A percentile compares a stretch with the other conserved stretches of the same genome.
Conservation (phyloP, 2,888 invertebrate species). For the Bombylius major region DNA sequence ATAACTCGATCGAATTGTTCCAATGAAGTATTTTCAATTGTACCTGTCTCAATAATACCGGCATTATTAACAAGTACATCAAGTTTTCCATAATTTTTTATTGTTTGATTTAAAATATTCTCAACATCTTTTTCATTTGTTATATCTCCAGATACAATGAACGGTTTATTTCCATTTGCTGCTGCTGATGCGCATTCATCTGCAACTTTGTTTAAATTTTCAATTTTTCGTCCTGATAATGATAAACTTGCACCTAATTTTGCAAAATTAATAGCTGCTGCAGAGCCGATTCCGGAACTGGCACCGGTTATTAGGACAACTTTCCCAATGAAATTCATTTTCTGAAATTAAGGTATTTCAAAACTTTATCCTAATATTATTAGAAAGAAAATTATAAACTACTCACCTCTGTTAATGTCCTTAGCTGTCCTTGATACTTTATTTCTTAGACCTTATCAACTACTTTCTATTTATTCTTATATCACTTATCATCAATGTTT, state of each 20-base stretch:
- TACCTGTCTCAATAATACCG: constrained; percentile 68
- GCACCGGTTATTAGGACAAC: constrained; percentile 55
- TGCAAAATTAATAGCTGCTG: constrained; percentile 54
- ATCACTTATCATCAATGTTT: too few species aligned
- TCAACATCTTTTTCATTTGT: constrained; percentile 60
- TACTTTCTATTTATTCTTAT: too few species aligned
- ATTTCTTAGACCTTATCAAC: too few species aligned
- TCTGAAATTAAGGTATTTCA: too few species aligned
- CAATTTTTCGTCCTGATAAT: constrained; percentile 55
- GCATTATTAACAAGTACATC: constrained; percentile 87
- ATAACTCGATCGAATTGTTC: constrained; percentile 83
- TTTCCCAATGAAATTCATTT: constrained; percentile 47
- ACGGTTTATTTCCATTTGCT: constrained; percentile 35
- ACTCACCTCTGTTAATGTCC: too few species aligned
- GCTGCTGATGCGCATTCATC: constrained; percentile 39
- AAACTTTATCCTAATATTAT: too few species aligned
- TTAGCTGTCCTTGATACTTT: too few species aligned
- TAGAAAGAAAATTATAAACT: too few species aligned
- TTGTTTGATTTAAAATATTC: constrained; percentile 55
- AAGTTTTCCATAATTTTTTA: constrained; percentile 60
- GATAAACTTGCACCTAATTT: constrained; percentile 49
- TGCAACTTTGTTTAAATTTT: constrained; percentile 51
- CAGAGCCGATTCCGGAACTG: constrained; percentile 63
- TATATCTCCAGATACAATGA: constrained; percentile 55
- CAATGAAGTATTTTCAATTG: constrained; percentile 72